Percentiles rank a stretch among this genome's conserved stretches.
phyloP scores from a whole-genome alignment of 2,888 invertebrate genomes.

The Epistrophella euchroma region DNA sequence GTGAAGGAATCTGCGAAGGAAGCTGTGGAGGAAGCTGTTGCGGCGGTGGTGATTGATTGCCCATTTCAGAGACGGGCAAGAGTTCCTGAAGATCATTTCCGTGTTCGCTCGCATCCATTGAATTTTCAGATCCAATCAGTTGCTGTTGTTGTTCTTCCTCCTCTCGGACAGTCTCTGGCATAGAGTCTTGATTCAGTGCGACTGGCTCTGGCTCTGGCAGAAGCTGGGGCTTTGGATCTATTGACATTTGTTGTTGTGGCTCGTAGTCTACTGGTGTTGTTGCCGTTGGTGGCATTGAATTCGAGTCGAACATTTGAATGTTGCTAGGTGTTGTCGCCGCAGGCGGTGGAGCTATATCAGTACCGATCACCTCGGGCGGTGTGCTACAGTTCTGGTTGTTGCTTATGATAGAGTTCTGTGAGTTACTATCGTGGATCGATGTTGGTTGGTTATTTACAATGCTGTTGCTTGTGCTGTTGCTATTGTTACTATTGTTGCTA shows the following conservation, averaged over 20 bases:
- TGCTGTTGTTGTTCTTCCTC: constrained; percentile 65
- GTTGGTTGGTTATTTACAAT: constrained; percentile 83
- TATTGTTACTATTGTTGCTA: constrained; percentile 82
- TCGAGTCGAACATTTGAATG: constrained; percentile 79
- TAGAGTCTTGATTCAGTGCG: constrained; percentile 57
- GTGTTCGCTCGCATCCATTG: constrained; percentile 68
- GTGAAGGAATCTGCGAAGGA: not conserved
- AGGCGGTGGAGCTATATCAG: constrained; percentile 49
- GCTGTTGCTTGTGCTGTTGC: constrained; percentile 83
- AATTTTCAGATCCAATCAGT: constrained; percentile 62
- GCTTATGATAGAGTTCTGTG: constrained; percentile 83
- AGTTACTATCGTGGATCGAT: constrained; percentile 83
- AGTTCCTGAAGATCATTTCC: constrained; percentile 66
- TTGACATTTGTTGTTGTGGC: constrained; percentile 54
- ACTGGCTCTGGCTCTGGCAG: constrained; percentile 31
- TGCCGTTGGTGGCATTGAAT: constrained; percentile 79
- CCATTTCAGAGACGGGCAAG: constrained; percentile 43
- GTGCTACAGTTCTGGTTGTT: constrained; percentile 75
- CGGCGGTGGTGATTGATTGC: constrained; percentile 31
- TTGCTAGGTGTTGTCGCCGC: constrained; percentile 59
- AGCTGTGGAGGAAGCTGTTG: not conserved
- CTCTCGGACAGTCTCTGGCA: constrained; percentile 62
- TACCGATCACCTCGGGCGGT: constrained; percentile 55
- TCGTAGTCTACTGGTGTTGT: constrained; percentile 75
- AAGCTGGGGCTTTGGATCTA: constrained; percentile 49